Conservation (phyloP, 2,888 invertebrate species). For the Argyresthia albistria region DNA sequence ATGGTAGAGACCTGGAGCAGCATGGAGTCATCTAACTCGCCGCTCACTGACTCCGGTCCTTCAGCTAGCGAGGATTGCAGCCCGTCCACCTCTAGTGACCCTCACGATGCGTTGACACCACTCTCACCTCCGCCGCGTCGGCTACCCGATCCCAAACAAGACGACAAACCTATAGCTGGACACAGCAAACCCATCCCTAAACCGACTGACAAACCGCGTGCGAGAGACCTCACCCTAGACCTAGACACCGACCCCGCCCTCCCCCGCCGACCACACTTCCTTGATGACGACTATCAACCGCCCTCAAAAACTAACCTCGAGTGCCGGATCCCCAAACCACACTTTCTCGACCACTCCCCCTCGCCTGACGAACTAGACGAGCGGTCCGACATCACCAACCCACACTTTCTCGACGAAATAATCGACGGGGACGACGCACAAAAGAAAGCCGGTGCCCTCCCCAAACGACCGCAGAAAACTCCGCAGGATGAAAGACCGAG, state of each 20-base stretch:
- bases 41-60: slow-evolving; percentile 65
- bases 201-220: slow-evolving; percentile 49
- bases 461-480: slow-evolving; percentile 43
- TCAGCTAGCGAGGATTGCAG: slow-evolving; percentile 67
- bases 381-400: slow-evolving; percentile 61
- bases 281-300: slow-evolving; percentile 74
- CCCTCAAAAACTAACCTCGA: slow-evolving; percentile 67
- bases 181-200: slow-evolving; percentile 29
- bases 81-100: slow-evolving; percentile 58
- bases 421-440: slow-evolving; percentile 47
- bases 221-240: slow-evolving; percentile 52
- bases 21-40: slow-evolving; percentile 69
- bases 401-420: slow-evolving; percentile 62
- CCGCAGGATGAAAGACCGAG: slow-evolving; percentile 53
- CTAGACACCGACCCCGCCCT: slow-evolving; percentile 42
- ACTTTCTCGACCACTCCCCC: slow-evolving; percentile 64
- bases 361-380: slow-evolving; percentile 67
- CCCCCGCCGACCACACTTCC: slow-evolving; percentile 71
- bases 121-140: slow-evolving; percentile 44
- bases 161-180: slow-evolving; percentile 22
- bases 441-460: slow-evolving; percentile 55
- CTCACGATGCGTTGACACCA: slow-evolving; percentile 37
- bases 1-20: slow-evolving; percentile 71
- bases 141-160: slow-evolving; percentile 35
- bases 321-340: slow-evolving; percentile 67